Evolutionary conservation across 2,113 vertebrate genomes (phyloP).

Genomic region (Raja brachyura): DNA sequence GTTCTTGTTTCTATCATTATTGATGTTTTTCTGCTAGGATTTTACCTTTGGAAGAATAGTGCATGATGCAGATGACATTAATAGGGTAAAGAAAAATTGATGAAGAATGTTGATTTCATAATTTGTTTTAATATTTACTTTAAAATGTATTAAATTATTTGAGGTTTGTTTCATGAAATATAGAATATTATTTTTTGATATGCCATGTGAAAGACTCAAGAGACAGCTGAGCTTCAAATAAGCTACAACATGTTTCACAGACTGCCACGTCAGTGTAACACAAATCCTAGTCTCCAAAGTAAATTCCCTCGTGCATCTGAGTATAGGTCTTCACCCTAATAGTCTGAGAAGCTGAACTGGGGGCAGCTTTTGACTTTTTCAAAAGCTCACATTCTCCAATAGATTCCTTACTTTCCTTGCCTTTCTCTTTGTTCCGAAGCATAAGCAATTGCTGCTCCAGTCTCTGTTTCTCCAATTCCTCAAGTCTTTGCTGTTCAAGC

Average conservation of each 20-base stretch:
- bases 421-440: conserved; percentile 71
- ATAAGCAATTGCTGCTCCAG: conserved; percentile 71
- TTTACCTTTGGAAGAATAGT: too few relatives aligned
- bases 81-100: neutral
- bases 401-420: conserved; percentile 66
- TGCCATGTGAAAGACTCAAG: neutral
- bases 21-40: too few relatives aligned
- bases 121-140: neutral
- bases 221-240: neutral
- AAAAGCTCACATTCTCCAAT: conserved; percentile 1
- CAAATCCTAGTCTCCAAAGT: conserved; percentile 16
- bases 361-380: neutral
- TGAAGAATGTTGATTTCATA: neutral
- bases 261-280: conserved; percentile 14
- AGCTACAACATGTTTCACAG: neutral
- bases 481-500: conserved; percentile 66
- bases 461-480: conserved; percentile 72
- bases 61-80: neutral
- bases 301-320: neutral
- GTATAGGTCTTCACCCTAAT: neutral
- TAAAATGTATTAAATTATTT: neutral
- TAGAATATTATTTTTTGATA: neutral
- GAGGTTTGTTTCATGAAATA: neutral
- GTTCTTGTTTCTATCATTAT: too few relatives aligned
- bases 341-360: conserved; percentile 16